Base-by-base conservation (phyloP, 2,888 invertebrate genomes). In the Stenodera caucasica region DNA sequence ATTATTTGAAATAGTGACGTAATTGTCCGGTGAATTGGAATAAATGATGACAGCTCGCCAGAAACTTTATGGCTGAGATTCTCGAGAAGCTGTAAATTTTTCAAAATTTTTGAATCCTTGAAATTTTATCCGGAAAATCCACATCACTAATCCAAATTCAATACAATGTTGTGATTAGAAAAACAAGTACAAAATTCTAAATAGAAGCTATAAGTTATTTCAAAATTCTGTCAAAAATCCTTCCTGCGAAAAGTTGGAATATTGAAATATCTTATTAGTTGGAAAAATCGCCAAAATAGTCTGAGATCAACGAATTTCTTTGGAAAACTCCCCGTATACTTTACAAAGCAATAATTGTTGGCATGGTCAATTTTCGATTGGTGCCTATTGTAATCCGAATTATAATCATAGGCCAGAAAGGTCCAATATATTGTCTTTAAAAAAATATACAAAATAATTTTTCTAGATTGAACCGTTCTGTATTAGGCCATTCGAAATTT, bases 241-340 rank as follows among this genome's bases (percentile, higher is more conserved):
- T n/a, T n/a, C n/a, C n/a, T n/a, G n/a, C n/a, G n/a, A n/a, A n/a
- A n/a, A n/a, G n/a, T n/a, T n/a, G n/a, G n/a, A n/a, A n/a, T n/a
- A 26, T 45, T 45, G 45, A 45, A 45, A 45, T 45, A 45, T 45
- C 45, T 45, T 45, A 45, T 45, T 21, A 37, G 15, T 37, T 45
- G 3, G 3, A 11, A 45, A 45, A n/a, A 45, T 30, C 8, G 9
- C 4, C 30, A 23, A 40, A 40, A 18, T 18, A 37, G n/a, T n/a
- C 2, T 7, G 3, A 3, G 9, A 18, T 0, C 9, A 18, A 40
- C 11, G 21, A 1, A 18, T 32, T 40, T 18, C 4, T 21, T 45
- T 23, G 12, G 18, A 40, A 40, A 45, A 18, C 18, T 21, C 45
- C 33, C 45, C 23, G 45, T 45, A 45, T 45, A 45, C 45, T 23